A percentile compares a stretch with the other conserved stretches of the same genome.
Evolutionary conservation across 1,140 invertebrate species (phyloP).

Genomic region (Steinernema feltiae): DNA sequence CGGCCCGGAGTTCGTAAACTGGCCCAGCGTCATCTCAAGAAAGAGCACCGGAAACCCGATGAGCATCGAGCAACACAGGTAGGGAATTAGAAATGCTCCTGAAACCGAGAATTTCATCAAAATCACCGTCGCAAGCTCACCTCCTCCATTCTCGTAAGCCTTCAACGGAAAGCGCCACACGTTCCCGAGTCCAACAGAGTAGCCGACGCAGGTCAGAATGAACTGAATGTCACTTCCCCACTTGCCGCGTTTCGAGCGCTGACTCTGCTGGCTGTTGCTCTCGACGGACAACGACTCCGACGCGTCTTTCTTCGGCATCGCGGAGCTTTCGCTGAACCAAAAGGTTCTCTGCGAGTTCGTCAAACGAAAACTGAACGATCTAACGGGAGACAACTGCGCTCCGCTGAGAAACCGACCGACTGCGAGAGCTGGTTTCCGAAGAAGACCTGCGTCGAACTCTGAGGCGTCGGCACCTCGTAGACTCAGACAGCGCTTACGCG

Average conservation of each 20-base stretch:
- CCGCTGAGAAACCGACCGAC: not conserved
- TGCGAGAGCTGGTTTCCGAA: not conserved
- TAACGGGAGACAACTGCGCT: not conserved
- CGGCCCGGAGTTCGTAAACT: not conserved
- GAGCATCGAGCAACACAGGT: not conserved
- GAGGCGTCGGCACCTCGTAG: too few relatives aligned
- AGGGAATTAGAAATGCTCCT: not conserved
- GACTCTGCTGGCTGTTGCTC: conserved; percentile 49
- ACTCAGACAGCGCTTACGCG: too few relatives aligned
- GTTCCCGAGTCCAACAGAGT: conserved; percentile 73
- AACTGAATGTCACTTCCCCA: not conserved
- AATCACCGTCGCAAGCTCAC: conserved; percentile 60
- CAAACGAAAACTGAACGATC: not conserved
- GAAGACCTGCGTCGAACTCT: too few relatives aligned
- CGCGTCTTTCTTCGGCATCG: not conserved
- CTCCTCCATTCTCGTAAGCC: conserved; percentile 87
- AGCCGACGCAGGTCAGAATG: not conserved
- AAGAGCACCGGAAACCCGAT: not conserved
- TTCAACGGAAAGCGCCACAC: conserved; percentile 90
- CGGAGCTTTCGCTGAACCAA: not conserved
- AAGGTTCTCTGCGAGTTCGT: not conserved
- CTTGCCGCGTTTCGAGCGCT: not conserved
- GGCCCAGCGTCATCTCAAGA: not conserved
- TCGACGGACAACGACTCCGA: not conserved
- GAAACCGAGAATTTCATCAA: not conserved